Conservation (phyloP, 1,140 invertebrate species). For the Zaprionus capensis region DNA sequence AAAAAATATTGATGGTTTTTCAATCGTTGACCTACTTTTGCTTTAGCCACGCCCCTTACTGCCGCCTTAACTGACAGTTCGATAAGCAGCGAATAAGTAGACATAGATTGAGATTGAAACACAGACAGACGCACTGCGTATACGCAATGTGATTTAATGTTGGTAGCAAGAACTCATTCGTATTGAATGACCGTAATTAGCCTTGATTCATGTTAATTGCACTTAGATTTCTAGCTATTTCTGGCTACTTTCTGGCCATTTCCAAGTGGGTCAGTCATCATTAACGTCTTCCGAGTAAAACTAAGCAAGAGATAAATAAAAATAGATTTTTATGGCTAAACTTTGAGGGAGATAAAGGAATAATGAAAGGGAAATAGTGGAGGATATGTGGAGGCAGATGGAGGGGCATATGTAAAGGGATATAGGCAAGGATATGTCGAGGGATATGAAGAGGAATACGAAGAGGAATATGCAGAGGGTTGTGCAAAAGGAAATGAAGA, state of each 20-base stretch:
- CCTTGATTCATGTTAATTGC: conserved; percentile 39
- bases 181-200: conserved; percentile 31
- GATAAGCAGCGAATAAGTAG: conserved; percentile 31
- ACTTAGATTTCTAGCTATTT: conserved; percentile 25
- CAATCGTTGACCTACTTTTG: conserved; percentile 77
- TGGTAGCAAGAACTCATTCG: not conserved
- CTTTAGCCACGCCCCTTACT: not conserved
- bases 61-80: not conserved
- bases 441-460: too few species aligned
- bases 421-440: too few species aligned
- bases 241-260: conserved; percentile 27
- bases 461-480: too few species aligned
- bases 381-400: too few species aligned
- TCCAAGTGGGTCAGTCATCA: conserved; percentile 39
- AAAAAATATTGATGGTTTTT: conserved; percentile 59
- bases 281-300: conserved; percentile 27
- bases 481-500: not conserved
- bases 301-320: conserved; percentile 14
- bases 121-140: conserved; percentile 1
- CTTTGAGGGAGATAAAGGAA: conserved; percentile 10
- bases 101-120: conserved; percentile 25
- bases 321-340: conserved; percentile 34
- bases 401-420: too few species aligned
- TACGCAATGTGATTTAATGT: conserved; percentile 31
- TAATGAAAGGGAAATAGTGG: not conserved